Conservation (phyloP, 2,797 vertebrate species). For the Thamnophis elegans region DNA sequence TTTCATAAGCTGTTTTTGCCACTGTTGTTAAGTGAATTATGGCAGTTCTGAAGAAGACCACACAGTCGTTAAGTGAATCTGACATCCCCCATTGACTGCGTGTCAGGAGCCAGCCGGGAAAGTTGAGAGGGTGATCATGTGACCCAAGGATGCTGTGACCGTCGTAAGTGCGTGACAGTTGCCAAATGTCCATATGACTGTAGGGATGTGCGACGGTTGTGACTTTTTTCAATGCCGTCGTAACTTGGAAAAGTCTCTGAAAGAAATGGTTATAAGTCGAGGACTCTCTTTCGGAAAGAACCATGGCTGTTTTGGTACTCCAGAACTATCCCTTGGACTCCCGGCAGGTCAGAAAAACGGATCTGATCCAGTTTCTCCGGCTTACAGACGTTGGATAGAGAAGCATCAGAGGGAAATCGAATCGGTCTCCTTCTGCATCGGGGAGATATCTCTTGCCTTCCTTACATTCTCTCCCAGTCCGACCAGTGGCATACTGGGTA, state of each 20-base stretch:
- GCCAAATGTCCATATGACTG: too few species aligned
- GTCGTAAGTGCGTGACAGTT: too few species aligned
- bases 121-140: not conserved
- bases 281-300: not conserved
- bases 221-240: not conserved
- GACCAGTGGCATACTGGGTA: not conserved
- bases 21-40: not conserved
- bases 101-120: not conserved
- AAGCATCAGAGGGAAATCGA: not conserved
- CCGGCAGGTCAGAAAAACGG: not conserved
- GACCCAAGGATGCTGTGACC: too few species aligned
- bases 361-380: not conserved
- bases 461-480: not conserved
- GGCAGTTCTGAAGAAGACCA: not conserved
- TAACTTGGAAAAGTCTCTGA: not conserved
- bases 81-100: not conserved
- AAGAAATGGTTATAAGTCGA: not conserved
- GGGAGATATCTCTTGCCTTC: not conserved
- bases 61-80: not conserved
- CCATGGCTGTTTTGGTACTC: not conserved
- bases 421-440: not conserved
- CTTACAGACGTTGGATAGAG: not conserved
- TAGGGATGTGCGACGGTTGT: not conserved
- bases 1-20: not conserved
- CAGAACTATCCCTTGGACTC: not conserved